Evolutionary conservation across 2,888 invertebrate species (phyloP), one percentile per base, ranked within the genome.

Genomic region (Chrysodeixis includens): DNA sequence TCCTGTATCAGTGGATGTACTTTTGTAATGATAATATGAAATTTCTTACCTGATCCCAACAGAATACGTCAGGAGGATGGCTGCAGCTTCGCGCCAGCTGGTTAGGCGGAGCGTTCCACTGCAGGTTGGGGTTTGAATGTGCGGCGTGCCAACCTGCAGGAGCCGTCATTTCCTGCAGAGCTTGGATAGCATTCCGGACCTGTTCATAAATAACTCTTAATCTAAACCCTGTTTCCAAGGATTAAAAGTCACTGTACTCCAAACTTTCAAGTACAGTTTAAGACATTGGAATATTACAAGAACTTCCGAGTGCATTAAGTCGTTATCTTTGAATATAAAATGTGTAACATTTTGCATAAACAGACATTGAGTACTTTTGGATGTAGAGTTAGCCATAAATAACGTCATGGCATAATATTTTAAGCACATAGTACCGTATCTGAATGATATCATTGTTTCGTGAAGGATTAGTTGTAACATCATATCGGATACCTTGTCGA

Each of bases 21-120:
- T 9, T 32, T 32, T 32, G 8, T 9, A 32, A 32, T 2, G 26
- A 26, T n/a, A n/a, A 26, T 2, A 26, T 3, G 6, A 12, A 30
- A n/a, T n/a, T n/a, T 51, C 1, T 65, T 80, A 94, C 95, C 87
- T 95, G 95, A 82, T 97, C 97, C 96, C 97, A 97, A 81, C 97
- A 97, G 90, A 98, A 97, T 74, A 98, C 97, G 83, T 98, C 98
- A 0, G 98, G 97, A 0, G 98, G 98, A 92, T 98, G 98, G 1
- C 98, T 98, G 64, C 97, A 97, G 86, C 97, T 97, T 66, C 98
- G 95, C 1, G 97, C 97, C 59, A 98, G 95, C 71, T 96, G 92
- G 70, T 95, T 96, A 3, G 93, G 92, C 5, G 89, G 95, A 59
- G 93, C 93, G 78, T 92, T 96, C 93, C 90, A 96, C 73, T 97